Evolutionary conservation across 23 tunicate species (phyloP).

Genomic region (Oikopleura dioica): DNA sequence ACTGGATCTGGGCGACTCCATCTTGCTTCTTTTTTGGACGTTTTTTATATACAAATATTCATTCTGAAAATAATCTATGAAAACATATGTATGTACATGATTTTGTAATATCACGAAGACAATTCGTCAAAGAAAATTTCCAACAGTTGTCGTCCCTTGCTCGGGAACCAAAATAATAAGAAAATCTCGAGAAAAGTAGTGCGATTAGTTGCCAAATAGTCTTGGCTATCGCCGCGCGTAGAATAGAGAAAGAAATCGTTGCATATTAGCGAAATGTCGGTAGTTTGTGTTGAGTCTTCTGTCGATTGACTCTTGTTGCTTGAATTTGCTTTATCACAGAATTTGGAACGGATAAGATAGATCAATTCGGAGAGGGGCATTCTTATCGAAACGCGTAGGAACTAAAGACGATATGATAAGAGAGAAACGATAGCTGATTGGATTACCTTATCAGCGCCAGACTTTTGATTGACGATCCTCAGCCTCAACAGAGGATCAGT

Average conservation of each 20-base stretch:
- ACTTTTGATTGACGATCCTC: neutral
- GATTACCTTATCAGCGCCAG: neutral
- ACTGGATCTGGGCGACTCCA: too few species aligned
- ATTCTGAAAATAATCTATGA: too few species aligned
- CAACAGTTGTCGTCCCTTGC: neutral
- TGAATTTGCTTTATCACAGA: too few species aligned
- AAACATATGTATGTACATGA: too few species aligned
- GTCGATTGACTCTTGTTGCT: too few species aligned
- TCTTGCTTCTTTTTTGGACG: too few species aligned
- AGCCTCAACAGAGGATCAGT: neutral
- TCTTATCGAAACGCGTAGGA: neutral
- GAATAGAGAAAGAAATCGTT: slow-evolving; percentile 1
- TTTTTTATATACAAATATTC: too few species aligned
- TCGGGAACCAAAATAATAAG: neutral
- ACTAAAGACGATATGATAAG: neutral
- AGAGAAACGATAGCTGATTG: neutral
- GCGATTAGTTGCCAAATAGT: neutral
- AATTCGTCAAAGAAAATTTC: neutral
- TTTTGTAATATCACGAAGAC: too few species aligned
- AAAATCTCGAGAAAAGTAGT: neutral
- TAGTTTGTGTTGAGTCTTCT: too few species aligned
- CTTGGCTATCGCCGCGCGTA: neutral
- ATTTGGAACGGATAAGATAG: neutral
- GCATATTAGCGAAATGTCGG: neutral
- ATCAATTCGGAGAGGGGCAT: neutral